These are phyloP conservation scores for Holcopasites calliopsidis DNA, from an alignment of 1,140 invertebrate species.

Conservation along the genomic window DNA sequence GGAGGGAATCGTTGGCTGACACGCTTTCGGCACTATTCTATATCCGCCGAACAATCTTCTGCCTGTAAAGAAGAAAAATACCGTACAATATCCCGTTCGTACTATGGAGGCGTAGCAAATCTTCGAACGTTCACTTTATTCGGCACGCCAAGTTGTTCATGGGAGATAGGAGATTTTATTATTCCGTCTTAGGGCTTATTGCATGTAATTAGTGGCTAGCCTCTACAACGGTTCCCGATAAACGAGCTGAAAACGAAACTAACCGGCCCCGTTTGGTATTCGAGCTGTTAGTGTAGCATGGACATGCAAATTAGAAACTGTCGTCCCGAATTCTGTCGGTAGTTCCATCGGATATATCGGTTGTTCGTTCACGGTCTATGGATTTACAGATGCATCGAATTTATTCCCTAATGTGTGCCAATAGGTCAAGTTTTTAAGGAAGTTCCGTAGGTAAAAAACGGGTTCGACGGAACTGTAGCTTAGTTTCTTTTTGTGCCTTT, in stretches of 20 bases:
- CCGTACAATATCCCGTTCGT: neutral
- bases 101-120: neutral
- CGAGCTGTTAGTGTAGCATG: neutral
- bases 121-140: neutral
- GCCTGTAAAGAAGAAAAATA: constrained; percentile 76
- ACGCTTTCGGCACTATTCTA: constrained; percentile 89
- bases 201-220: constrained; percentile 12
- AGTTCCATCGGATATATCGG: constrained; percentile 17
- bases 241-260: constrained; percentile 34
- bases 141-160: neutral
- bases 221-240: constrained; percentile 5
- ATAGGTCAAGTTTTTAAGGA: too few relatives aligned
- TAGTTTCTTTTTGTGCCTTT: neutral
- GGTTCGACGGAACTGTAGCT: too few relatives aligned
- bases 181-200: neutral
- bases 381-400: neutral
- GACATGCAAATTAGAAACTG: neutral
- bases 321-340: constrained; percentile 25
- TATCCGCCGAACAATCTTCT: constrained; percentile 92
- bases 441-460: too few relatives aligned
- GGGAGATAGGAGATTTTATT: neutral
- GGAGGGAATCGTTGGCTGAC: constrained; percentile 81
- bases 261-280: constrained; percentile 40
- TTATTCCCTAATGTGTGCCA: neutral
- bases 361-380: neutral